A percentile compares a stretch with the other conserved stretches of the same genome.
Conservation (phyloP, 2,113 vertebrate species). For the Melanocharis versteri region DNA sequence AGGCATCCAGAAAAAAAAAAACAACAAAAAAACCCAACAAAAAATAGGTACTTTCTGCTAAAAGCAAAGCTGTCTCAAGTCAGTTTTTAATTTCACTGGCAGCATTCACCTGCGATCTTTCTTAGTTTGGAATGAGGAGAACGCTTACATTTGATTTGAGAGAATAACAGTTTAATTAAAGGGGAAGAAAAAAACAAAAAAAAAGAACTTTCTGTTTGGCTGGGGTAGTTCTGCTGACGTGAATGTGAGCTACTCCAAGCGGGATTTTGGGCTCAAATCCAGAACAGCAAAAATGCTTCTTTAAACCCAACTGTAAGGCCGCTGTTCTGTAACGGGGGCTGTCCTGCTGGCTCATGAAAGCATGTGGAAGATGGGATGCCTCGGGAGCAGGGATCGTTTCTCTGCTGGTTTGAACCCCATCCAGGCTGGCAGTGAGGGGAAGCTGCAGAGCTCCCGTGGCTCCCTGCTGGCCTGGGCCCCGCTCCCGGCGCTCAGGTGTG, state of each 20-base stretch:
- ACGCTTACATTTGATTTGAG: background rate
- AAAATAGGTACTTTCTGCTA: background rate
- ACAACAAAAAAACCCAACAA: background rate
- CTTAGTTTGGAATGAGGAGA: background rate
- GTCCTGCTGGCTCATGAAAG: background rate
- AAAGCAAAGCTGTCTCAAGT: background rate
- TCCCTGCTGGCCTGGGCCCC: background rate
- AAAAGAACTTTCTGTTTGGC: background rate
- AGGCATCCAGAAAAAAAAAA: background rate
- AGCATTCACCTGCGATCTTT: background rate
- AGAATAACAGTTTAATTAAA: constrained; percentile 10
- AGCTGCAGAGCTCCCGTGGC: background rate
- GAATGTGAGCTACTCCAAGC: background rate
- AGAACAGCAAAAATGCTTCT: background rate
- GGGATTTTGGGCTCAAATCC: background rate
- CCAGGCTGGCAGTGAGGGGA: background rate
- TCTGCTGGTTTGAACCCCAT: background rate
- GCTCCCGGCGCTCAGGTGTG: background rate
- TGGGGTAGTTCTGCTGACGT: background rate
- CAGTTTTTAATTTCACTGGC: background rate
- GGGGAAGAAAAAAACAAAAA: rapidly evolving
- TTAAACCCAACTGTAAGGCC: background rate
- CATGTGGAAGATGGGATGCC: background rate
- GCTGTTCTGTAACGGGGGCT: background rate
- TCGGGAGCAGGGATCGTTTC: background rate